Conservation (phyloP, 2,888 invertebrate species). For the Phaonia tiefii region DNA sequence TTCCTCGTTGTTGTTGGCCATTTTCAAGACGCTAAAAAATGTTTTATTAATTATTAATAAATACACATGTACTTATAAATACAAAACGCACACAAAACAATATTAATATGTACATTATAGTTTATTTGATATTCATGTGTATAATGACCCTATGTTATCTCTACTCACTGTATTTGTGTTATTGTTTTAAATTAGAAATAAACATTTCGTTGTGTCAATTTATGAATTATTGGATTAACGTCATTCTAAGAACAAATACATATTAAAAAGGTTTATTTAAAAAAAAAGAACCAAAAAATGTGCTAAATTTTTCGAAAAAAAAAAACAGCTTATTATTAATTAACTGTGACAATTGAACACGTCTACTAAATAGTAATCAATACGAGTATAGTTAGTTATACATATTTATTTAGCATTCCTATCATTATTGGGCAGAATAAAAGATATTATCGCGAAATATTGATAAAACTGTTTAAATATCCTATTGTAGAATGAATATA, state of each 20-base stretch:
- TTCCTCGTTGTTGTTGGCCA: background rate
- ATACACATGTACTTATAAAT: background rate
- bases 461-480: slow-evolving; percentile 10
- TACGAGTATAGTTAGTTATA: too few species aligned
- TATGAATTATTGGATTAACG: too few species aligned
- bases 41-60: background rate
- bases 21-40: background rate
- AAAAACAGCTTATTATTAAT: too few species aligned
- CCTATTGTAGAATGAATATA: background rate
- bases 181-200: slow-evolving; percentile 5
- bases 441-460: too few species aligned
- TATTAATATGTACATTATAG: background rate
- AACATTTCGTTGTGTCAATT: slow-evolving; percentile 18
- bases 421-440: too few species aligned
- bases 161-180: background rate
- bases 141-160: slow-evolving; percentile 22
- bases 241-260: too few species aligned
- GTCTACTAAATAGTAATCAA: background rate
- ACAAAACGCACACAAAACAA: background rate
- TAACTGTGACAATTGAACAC: background rate
- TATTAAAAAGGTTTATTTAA: too few species aligned
- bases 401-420: too few species aligned
- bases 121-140: background rate
- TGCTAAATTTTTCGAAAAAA: background rate
- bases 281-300: too few species aligned